Percentiles rank a stretch among this genome's conserved stretches.
Evolutionary conservation across 1,140 invertebrate genomes (phyloP).

Genomic region (Octopus bimaculoides): DNA sequence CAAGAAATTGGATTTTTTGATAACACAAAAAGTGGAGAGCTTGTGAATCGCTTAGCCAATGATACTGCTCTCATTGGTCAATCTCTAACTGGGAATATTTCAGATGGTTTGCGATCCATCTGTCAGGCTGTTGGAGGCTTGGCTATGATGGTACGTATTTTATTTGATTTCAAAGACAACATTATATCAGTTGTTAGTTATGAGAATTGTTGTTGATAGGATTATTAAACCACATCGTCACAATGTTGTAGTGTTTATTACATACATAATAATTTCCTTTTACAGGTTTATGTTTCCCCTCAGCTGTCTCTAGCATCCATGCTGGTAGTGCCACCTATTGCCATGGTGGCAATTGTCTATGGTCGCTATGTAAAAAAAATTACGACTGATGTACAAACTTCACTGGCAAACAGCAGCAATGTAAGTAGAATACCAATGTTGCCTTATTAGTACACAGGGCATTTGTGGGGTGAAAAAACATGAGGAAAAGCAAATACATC

Average conservation of each 20-base stretch:
- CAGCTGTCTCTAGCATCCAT: constrained; percentile 81
- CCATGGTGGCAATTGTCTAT: constrained; percentile 81
- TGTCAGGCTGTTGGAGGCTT: constrained; percentile 82
- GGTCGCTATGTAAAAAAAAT: constrained; percentile 84
- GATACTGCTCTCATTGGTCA: constrained; percentile 90
- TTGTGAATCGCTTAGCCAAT: constrained; percentile 85
- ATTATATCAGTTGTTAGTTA: too few relatives aligned
- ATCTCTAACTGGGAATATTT: constrained; percentile 88
- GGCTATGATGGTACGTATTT: constrained; percentile 82
- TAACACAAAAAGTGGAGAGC: constrained; percentile 87
- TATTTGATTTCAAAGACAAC: too few relatives aligned
- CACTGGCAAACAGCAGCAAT: constrained; percentile 78
- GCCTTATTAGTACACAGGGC: too few relatives aligned
- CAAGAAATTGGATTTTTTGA: constrained; percentile 96
- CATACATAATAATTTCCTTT: constrained; percentile 16
- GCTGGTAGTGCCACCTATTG: constrained; percentile 83
- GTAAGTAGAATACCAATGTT: constrained; percentile 30
- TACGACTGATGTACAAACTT: constrained; percentile 80
- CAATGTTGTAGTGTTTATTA: too few relatives aligned
- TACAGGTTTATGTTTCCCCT: constrained; percentile 81
- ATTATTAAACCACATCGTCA: too few relatives aligned
- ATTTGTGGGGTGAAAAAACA: too few relatives aligned
- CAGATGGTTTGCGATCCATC: constrained; percentile 83
- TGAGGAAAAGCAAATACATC: too few relatives aligned
- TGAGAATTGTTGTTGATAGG: too few relatives aligned